Evolutionary conservation across 2,797 vertebrate species (phyloP), one percentile per base, ranked within the genome.

Genomic region (Yasuhikotakia modesta): DNA sequence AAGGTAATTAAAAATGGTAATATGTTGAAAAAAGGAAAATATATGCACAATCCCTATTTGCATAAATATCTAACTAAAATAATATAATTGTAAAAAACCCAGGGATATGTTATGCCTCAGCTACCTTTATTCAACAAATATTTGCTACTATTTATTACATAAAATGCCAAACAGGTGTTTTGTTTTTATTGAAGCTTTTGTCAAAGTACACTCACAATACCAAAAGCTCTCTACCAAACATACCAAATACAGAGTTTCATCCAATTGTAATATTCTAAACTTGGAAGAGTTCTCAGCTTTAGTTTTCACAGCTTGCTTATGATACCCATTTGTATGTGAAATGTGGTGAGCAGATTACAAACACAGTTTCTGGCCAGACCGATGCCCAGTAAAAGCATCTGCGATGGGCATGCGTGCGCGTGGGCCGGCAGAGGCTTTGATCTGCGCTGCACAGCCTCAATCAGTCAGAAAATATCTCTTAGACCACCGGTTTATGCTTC

Each of bases 391-490:
- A 16, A 72, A 72, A 70, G 48, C 22, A 55, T 79, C 61, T 60
- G 58, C 63, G 32, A 16, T 72, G 50, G n/a, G 53, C 30, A 30
- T 72, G 22, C 24, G 63, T 30, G 63, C 21, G 53, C 61, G 69
- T 67, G 27, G 53, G 50, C 53, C 24, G 52, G 30, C 32, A 45
- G 16, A 67, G 27, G 75, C 66, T 89, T 89, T 87, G 71, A 88
- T 89, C 78, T 85, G 70, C 61, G 71, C 73, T 76, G 46, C 68
- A 39, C 76, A 70, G 75, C 76, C 70, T 87, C 70, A 83, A 83
- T 83, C 82, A 69, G 63, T 65, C 65, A 79, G 75, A 64, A 55
- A 81, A 71, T 17, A 68, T 8, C 53, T 80, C 48, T 10, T 60
- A n/a, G 78, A 60, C 76, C 78, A 64, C 70, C 76, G 67, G 66